phyloP scores from a whole-genome alignment of 2,888 invertebrate species.

The Cerastis leucographa region DNA sequence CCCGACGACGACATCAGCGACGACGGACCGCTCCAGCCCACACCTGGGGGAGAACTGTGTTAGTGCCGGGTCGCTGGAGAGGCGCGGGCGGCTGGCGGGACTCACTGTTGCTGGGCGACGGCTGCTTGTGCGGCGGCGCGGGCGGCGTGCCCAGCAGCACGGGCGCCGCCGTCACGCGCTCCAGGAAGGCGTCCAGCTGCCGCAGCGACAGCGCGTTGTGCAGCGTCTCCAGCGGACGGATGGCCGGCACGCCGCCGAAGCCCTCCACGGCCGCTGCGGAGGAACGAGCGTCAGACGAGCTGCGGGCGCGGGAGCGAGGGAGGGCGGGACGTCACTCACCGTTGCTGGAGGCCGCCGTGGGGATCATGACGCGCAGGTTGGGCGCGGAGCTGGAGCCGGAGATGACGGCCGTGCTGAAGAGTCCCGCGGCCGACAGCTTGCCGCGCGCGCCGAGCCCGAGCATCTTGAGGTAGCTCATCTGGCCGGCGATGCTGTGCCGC shows the following conservation, averaged over 20 bases:
- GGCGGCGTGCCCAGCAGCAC: slow-evolving; percentile 93
- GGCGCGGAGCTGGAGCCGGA: slow-evolving; percentile 98
- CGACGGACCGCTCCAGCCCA: slow-evolving; percentile 96
- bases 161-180: slow-evolving; percentile 95
- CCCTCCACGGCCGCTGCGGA: slow-evolving; percentile 93
- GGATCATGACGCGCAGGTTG: slow-evolving; percentile 96
- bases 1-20: slow-evolving; percentile 92
- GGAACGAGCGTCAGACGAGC: slow-evolving; percentile 23
- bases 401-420: slow-evolving; percentile 99
- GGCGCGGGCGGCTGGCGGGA: slow-evolving; percentile 9
- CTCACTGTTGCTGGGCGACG: slow-evolving; percentile 86
- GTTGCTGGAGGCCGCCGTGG: slow-evolving; percentile 93
- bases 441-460: slow-evolving; percentile 93
- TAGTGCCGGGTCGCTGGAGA: not conserved
- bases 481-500: slow-evolving; percentile 98
- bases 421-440: slow-evolving; percentile 94
- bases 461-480: slow-evolving; percentile 98
- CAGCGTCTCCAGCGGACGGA: slow-evolving; percentile 98
- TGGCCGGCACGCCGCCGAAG: slow-evolving; percentile 98
- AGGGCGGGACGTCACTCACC: slow-evolving; percentile 89
- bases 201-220: slow-evolving; percentile 98
- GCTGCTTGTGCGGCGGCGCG: slow-evolving; percentile 87
- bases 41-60: slow-evolving; percentile 71
- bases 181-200: slow-evolving; percentile 97
- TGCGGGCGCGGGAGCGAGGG: not conserved